phyloP scores from a whole-genome alignment of 2,888 invertebrate species.

The Platypus cylindrus region DNA sequence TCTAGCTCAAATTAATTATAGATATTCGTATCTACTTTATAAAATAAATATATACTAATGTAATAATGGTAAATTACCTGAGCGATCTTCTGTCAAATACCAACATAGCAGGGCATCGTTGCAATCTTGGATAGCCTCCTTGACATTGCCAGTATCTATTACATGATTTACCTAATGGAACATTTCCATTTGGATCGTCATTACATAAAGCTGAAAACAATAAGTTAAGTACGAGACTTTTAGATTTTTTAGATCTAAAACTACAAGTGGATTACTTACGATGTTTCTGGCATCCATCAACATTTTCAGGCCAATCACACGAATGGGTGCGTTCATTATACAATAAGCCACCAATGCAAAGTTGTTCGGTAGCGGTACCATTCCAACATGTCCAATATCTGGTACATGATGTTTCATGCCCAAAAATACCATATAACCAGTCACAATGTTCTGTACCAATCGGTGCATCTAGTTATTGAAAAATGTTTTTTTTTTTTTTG shows the following conservation, averaged over 20 bases:
- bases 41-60: background rate
- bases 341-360: slow-evolving; percentile 80
- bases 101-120: slow-evolving; percentile 81
- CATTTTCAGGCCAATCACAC: slow-evolving; percentile 90
- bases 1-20: no score
- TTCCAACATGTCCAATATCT: slow-evolving; percentile 94
- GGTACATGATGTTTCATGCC: slow-evolving; percentile 86
- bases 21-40: background rate
- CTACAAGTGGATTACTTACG: slow-evolving; percentile 48
- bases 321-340: slow-evolving; percentile 85
- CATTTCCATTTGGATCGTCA: slow-evolving; percentile 83
- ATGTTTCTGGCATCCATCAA: slow-evolving; percentile 87
- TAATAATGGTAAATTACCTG: slow-evolving; percentile 29
- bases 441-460: slow-evolving; percentile 78
- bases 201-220: slow-evolving; percentile 68
- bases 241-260: slow-evolving; percentile 1
- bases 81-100: slow-evolving; percentile 73
- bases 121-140: slow-evolving; percentile 83
- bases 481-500: no score
- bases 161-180: slow-evolving; percentile 82
- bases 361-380: slow-evolving; percentile 82
- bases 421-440: slow-evolving; percentile 88
- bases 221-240: slow-evolving; percentile 1
- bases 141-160: slow-evolving; percentile 92
- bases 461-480: slow-evolving; percentile 54